phyloP scores from a whole-genome alignment of 2,888 invertebrate genomes.

The Hypercompe scribonia region DNA sequence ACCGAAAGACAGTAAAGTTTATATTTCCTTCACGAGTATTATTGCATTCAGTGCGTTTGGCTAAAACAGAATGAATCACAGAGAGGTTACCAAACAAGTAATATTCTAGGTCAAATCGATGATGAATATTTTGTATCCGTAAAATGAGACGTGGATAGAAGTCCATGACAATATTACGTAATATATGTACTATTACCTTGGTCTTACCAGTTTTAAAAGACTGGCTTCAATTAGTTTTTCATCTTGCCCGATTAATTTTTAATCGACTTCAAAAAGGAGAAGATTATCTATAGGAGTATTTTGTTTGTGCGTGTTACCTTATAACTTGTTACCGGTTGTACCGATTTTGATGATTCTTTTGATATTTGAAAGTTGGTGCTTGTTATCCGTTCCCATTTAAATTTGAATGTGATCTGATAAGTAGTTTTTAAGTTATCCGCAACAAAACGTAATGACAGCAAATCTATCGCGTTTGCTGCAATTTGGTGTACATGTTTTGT shows the following conservation, averaged over 20 bases:
- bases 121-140: conserved; percentile 49
- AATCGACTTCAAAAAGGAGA: too few species aligned
- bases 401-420: too few species aligned
- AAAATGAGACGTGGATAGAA: conserved; percentile 28
- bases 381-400: too few species aligned
- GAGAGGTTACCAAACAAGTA: conserved; percentile 54
- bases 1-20: neutral
- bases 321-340: too few species aligned
- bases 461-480: too few species aligned
- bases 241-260: neutral
- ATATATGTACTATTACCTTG: neutral
- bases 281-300: too few species aligned
- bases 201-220: neutral
- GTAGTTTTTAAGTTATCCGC: too few species aligned
- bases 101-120: conserved; percentile 65
- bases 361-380: too few species aligned
- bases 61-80: conserved; percentile 59
- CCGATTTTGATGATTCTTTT: too few species aligned
- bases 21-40: neutral
- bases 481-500: too few species aligned
- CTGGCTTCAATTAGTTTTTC: neutral
- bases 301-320: too few species aligned
- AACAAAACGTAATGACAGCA: too few species aligned
- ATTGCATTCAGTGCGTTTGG: conserved; percentile 30
- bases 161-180: neutral